Conservation (phyloP, 2,113 vertebrate species). For the Tychaedon coryphoeus region DNA sequence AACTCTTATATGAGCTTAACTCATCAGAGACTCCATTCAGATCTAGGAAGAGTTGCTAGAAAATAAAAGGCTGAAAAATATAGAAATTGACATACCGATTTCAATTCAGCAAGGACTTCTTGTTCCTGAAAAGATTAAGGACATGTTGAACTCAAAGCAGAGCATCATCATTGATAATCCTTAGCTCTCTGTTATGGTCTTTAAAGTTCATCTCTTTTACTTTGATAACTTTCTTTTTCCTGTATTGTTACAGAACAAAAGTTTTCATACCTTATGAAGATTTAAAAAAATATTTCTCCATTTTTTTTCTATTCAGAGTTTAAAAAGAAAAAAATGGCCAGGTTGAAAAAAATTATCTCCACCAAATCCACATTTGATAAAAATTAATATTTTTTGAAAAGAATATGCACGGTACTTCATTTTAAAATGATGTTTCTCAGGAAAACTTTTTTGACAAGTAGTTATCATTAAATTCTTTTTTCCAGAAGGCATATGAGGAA, state of each 20-base stretch:
- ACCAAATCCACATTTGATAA: neutral
- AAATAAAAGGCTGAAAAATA: neutral
- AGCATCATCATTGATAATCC: neutral
- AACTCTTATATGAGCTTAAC: neutral
- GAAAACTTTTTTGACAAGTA: neutral
- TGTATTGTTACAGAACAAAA: neutral
- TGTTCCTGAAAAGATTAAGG: neutral
- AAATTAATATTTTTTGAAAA: neutral
- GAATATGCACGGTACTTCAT: neutral
- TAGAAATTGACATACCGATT: neutral
- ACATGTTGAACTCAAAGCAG: neutral
- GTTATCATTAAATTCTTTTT: neutral
- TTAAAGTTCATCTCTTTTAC: neutral
- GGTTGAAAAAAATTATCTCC: rapidly evolving
- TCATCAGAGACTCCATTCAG: neutral
- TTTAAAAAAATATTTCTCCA: neutral
- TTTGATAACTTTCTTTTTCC: neutral
- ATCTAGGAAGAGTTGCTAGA: neutral
- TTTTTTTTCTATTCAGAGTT: neutral
- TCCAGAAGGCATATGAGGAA: neutral
- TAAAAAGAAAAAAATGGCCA: neutral
- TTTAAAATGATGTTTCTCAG: neutral
- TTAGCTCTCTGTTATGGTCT: neutral
- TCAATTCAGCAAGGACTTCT: neutral
- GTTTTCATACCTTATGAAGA: neutral